A percentile compares a stretch with the other conserved stretches of the same genome.
These are phyloP conservation scores for Nysson spinosus DNA, from an alignment of 2,888 invertebrate species.

Conservation along the genomic window DNA sequence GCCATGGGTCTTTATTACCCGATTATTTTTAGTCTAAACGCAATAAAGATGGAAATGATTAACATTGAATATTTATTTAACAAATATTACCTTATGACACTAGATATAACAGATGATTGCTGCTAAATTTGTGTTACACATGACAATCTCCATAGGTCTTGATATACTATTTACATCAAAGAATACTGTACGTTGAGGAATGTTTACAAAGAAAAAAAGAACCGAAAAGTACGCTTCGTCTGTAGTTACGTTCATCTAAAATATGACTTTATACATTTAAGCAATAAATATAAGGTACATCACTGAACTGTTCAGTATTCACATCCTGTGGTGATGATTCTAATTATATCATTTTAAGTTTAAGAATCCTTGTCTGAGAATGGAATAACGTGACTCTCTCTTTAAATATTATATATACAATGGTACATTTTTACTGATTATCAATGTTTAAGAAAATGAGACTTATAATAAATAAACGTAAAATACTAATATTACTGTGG, in stretches of 20 bases:
- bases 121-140: constrained; percentile 29
- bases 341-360: constrained; percentile 14
- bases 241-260: constrained; percentile 21
- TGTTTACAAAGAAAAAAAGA: constrained; percentile 48
- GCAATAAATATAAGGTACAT: constrained; percentile 46
- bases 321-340: constrained; percentile 46
- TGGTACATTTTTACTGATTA: constrained; percentile 34
- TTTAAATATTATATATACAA: constrained; percentile 56
- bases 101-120: constrained; percentile 50
- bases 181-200: constrained; percentile 51
- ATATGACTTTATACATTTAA: constrained; percentile 38
- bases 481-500: constrained; percentile 44
- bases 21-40: constrained; percentile 35
- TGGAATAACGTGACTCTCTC: constrained; percentile 13
- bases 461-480: constrained; percentile 47
- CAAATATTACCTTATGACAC: constrained; percentile 49
- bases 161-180: constrained; percentile 47
- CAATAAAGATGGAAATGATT: constrained; percentile 49
- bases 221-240: constrained; percentile 23
- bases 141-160: constrained; percentile 22
- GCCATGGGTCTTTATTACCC: constrained; percentile 23
- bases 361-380: constrained; percentile 17
- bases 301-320: constrained; percentile 53
- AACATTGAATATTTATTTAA: constrained; percentile 58
- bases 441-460: constrained; percentile 22